These are phyloP conservation scores for Tenebrosternarchus preto DNA, from an alignment of 2,113 vertebrate genomes.

Conservation along the genomic window DNA sequence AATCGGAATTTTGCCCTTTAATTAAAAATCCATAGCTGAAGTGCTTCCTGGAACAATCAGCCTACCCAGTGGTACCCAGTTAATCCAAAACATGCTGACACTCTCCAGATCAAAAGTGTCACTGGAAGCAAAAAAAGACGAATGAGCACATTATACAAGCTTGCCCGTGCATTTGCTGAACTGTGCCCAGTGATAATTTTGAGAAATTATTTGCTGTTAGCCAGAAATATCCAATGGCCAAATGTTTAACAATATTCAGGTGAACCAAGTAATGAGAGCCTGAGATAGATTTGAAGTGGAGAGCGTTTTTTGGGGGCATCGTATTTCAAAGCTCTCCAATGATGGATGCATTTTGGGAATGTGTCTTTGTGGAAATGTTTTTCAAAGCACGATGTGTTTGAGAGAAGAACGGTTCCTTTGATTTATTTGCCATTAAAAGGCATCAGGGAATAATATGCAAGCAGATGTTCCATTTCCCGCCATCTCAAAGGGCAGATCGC, in stretches of 20 bases:
- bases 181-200: conserved; percentile 5
- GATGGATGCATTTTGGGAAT: conserved; percentile 21
- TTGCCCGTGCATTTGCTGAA: not conserved
- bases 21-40: conserved; percentile 49
- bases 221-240: conserved; percentile 23
- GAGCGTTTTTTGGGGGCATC: not conserved
- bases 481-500: conserved; percentile 25
- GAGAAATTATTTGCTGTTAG: conserved; percentile 44
- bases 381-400: not conserved
- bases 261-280: conserved; percentile 35
- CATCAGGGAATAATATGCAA: not conserved
- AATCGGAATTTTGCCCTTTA: conserved; percentile 46
- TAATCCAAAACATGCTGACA: conserved; percentile 44
- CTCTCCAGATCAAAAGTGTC: conserved; percentile 20
- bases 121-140: conserved; percentile 6
- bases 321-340: conserved; percentile 32
- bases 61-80: conserved; percentile 12
- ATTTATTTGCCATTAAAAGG: conserved; percentile 18
- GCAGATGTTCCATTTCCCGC: conserved; percentile 7
- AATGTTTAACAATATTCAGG: conserved; percentile 41
- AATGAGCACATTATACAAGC: not conserved
- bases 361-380: not conserved
- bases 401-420: not conserved
- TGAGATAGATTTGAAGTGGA: conserved; percentile 22
- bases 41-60: conserved; percentile 48